Evolutionary conservation across 2,797 vertebrate species (phyloP).

Genomic region (Netta rufina): DNA sequence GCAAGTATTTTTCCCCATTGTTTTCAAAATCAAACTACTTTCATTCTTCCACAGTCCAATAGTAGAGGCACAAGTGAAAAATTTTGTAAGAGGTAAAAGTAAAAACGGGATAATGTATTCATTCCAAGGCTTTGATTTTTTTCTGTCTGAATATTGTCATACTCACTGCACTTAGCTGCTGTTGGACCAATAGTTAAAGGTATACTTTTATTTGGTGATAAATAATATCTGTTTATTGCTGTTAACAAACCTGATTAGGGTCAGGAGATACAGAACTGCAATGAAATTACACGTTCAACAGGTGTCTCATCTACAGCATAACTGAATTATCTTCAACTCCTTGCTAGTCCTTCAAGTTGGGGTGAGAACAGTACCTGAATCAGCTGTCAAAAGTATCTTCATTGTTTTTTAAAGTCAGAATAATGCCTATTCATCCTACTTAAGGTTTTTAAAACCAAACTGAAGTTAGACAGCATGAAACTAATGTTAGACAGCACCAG

Average conservation of each 20-base stretch:
- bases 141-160: background rate
- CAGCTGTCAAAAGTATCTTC: background rate
- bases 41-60: background rate
- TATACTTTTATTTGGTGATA: background rate
- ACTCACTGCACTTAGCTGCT: background rate
- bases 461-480: background rate
- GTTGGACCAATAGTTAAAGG: background rate
- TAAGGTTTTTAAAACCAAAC: background rate
- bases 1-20: background rate
- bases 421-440: background rate
- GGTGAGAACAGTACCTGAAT: background rate
- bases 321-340: background rate
- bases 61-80: background rate
- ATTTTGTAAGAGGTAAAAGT: background rate
- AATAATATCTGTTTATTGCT: background rate
- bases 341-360: background rate
- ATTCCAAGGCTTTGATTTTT: background rate
- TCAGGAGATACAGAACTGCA: background rate
- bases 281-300: background rate
- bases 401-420: background rate
- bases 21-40: background rate
- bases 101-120: background rate
- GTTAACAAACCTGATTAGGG: background rate
- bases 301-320: background rate
- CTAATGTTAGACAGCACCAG: background rate